Evolutionary conservation across 2,888 invertebrate genomes (phyloP).

Genomic region (Drosophila mimetica): DNA sequence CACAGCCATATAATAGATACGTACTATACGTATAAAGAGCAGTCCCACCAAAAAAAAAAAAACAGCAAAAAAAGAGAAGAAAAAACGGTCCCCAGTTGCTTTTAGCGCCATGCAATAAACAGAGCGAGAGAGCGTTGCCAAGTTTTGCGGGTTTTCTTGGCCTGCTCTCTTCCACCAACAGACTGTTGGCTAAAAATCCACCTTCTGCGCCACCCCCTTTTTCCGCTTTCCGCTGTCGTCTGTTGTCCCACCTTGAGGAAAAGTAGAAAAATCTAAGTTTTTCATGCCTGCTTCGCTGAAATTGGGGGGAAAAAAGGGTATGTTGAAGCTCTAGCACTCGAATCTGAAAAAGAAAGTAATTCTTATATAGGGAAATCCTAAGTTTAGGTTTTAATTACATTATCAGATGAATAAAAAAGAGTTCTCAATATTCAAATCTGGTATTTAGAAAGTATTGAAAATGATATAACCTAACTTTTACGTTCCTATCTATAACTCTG

Average conservation of each 20-base stretch:
- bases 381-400: too few relatives aligned
- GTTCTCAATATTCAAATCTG: too few relatives aligned
- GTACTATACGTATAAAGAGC: conserved; percentile 28
- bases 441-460: too few relatives aligned
- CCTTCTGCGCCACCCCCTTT: conserved; percentile 1
- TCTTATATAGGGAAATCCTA: neutral
- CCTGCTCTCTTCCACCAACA: conserved; percentile 39
- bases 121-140: conserved; percentile 55
- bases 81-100: conserved; percentile 72
- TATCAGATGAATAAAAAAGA: neutral
- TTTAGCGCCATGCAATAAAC: conserved; percentile 73
- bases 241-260: conserved; percentile 62
- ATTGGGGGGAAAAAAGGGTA: conserved; percentile 17
- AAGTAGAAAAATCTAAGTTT: conserved; percentile 59
- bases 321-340: neutral
- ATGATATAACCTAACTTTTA: too few relatives aligned
- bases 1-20: conserved; percentile 26
- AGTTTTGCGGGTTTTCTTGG: conserved; percentile 65
- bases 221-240: conserved; percentile 7
- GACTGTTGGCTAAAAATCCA: conserved; percentile 11
- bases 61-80: conserved; percentile 3
- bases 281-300: conserved; percentile 24
- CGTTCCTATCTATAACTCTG: neutral
- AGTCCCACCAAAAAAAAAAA: conserved; percentile 18
- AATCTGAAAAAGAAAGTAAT: neutral